Evolutionary conservation across 2,113 vertebrate genomes (phyloP).

Genomic region (Gobiocypris rarus): DNA sequence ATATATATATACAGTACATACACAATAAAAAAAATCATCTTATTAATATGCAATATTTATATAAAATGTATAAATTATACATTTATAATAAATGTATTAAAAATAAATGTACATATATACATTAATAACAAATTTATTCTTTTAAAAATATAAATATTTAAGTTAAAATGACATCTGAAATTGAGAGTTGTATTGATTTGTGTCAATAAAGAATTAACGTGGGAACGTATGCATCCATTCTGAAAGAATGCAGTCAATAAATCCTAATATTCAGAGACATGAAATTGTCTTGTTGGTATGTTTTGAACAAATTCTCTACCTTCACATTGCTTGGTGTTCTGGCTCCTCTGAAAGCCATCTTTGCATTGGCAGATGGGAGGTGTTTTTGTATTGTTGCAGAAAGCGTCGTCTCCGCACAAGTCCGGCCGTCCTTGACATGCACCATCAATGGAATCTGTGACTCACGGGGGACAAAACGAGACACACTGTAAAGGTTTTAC

Average conservation of each 20-base stretch:
- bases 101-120: too few relatives aligned
- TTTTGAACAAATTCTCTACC: conserved; percentile 67
- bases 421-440: conserved; percentile 79
- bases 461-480: neutral
- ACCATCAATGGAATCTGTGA: conserved; percentile 72
- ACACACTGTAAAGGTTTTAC: neutral
- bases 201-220: too few relatives aligned
- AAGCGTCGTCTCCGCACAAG: conserved; percentile 84
- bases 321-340: conserved; percentile 82
- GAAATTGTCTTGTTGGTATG: neutral
- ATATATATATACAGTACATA: too few relatives aligned
- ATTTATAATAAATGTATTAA: too few relatives aligned
- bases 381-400: conserved; percentile 81
- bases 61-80: too few relatives aligned
- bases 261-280: neutral
- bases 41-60: too few relatives aligned
- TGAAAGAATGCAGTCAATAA: neutral
- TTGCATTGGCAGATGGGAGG: conserved; percentile 84
- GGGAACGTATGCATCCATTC: neutral
- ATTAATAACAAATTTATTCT: too few relatives aligned
- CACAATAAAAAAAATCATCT: too few relatives aligned
- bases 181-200: too few relatives aligned
- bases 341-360: conserved; percentile 84
- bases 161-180: too few relatives aligned
- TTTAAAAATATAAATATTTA: too few relatives aligned